These are phyloP conservation scores for Flexamia atlantica DNA, from an alignment of 2,888 invertebrate genomes.

Conservation along the genomic window DNA sequence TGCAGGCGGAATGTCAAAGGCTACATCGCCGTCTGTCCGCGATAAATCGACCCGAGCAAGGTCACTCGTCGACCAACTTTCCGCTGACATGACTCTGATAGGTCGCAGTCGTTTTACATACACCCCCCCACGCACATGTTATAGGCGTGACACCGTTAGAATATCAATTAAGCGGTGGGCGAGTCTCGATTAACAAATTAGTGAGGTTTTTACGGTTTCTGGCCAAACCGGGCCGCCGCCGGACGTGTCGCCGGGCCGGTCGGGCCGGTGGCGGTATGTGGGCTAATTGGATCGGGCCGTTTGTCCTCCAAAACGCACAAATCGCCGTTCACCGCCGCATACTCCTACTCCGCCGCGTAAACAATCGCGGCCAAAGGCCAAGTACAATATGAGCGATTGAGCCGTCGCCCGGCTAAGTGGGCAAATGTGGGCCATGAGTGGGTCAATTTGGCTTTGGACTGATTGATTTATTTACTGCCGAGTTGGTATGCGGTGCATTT, in stretches of 20 bases:
- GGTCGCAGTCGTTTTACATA: constrained; percentile 3
- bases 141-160: not conserved
- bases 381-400: constrained; percentile 14
- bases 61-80: not conserved
- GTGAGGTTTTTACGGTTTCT: constrained; percentile 27
- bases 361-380: constrained; percentile 33
- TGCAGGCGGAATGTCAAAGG: constrained; percentile 11
- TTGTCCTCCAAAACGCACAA: constrained; percentile 37
- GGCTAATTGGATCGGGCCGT: constrained; percentile 20
- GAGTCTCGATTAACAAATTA: constrained; percentile 29
- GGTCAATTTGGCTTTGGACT: not conserved
- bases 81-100: not conserved
- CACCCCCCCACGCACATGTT: not conserved
- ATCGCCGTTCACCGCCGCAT: constrained; percentile 37
- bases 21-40: not conserved
- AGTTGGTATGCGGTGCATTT: too few species aligned
- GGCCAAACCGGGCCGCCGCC: not conserved
- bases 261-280: constrained; percentile 2
- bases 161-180: constrained; percentile 29
- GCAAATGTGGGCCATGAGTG: not conserved
- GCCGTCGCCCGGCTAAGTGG: not conserved
- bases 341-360: constrained; percentile 16
- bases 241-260: not conserved
- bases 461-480: too few species aligned
- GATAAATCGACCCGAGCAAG: constrained; percentile 8